Conservation (phyloP, 2,888 invertebrate species). For the Himalopsyche kuldschensis region DNA sequence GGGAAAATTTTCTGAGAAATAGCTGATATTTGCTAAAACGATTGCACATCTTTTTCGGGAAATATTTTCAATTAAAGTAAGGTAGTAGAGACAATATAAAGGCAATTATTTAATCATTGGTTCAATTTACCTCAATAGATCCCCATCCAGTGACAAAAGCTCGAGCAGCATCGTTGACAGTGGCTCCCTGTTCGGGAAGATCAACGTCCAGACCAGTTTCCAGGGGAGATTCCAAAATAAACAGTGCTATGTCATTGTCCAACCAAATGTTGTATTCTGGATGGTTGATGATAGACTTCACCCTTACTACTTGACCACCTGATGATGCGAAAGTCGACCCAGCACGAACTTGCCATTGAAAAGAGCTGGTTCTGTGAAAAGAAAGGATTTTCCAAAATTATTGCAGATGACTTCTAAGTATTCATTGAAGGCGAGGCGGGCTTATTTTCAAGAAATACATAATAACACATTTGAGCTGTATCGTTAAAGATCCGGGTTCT, state of each 20-base stretch:
- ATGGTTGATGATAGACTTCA: slow-evolving; percentile 46
- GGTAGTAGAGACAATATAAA: no score
- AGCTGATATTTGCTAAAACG: no score
- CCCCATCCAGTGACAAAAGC: not conserved
- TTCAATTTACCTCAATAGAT: slow-evolving; percentile 43
- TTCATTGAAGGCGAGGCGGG: no score
- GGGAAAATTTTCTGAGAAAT: no score
- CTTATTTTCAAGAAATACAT: no score
- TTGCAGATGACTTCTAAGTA: no score
- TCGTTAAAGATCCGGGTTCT: no score
- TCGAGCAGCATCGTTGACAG: not conserved
- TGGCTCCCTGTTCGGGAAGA: not conserved
- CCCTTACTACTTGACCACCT: slow-evolving; percentile 48
- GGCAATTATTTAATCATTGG: not conserved
- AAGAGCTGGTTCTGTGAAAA: slow-evolving; percentile 13
- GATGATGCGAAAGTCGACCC: slow-evolving; percentile 44
- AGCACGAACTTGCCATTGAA: slow-evolving; percentile 26
- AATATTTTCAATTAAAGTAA: no score
- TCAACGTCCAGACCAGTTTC: slow-evolving; percentile 41
- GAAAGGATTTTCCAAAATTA: no score
- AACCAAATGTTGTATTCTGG: slow-evolving; percentile 46
- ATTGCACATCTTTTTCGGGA: no score
- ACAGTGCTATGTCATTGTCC: slow-evolving; percentile 51
- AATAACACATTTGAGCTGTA: no score
- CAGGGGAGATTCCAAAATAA: slow-evolving; percentile 46